phyloP scores from a whole-genome alignment of 2,113 vertebrate genomes.

The Recurvirostra avosetta region DNA sequence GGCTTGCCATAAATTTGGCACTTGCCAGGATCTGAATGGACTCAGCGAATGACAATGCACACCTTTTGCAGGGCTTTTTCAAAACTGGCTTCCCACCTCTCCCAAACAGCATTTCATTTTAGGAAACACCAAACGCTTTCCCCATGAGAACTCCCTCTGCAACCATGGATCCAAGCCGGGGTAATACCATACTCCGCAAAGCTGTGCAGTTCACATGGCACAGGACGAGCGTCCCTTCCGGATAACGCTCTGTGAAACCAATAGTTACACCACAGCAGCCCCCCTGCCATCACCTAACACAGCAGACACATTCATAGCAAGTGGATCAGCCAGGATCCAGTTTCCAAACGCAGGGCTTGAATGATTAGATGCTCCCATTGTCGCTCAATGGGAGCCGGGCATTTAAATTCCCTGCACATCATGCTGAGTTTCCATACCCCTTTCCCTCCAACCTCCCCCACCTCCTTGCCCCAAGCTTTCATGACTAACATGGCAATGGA shows the following conservation, averaged over 20 bases:
- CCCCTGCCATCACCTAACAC: slow-evolving; percentile 36
- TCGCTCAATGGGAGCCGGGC: neutral
- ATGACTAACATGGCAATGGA: slow-evolving; percentile 42
- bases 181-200: slow-evolving; percentile 44
- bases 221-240: neutral
- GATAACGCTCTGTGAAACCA: slow-evolving; percentile 59
- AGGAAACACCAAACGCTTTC: slow-evolving; percentile 4
- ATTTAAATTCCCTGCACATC: neutral
- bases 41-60: neutral
- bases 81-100: neutral
- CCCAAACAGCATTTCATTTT: neutral
- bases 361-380: slow-evolving; percentile 2
- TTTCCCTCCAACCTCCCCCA: neutral
- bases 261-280: slow-evolving; percentile 49
- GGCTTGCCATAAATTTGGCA: neutral
- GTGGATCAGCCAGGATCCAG: slow-evolving; percentile 34
- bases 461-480: neutral
- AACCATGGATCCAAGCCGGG: slow-evolving; percentile 54
- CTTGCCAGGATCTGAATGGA: neutral
- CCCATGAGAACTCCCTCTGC: slow-evolving; percentile 46
- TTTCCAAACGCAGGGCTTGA: slow-evolving; percentile 62
- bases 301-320: slow-evolving; percentile 51
- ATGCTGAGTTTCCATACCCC: neutral
- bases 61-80: neutral
- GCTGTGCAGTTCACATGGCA: slow-evolving; percentile 46